A percentile compares a stretch with the other conserved stretches of the same genome.
phyloP scores from a whole-genome alignment of 2,888 invertebrate species.

The Eurois occulta region DNA sequence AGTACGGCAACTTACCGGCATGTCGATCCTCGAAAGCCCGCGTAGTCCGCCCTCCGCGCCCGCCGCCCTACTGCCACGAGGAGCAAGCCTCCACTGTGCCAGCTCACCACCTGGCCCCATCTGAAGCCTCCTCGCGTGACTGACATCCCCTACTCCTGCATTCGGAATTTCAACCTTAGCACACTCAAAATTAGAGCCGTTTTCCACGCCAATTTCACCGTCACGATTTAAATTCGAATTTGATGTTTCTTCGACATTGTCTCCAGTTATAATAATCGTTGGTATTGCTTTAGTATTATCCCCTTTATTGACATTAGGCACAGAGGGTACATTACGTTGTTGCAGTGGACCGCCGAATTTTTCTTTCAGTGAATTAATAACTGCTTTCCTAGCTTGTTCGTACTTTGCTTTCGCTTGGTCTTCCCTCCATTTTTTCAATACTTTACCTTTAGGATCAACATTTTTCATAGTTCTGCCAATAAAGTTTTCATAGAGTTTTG shows the following conservation, averaged over 20 bases:
- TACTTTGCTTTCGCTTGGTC: slow-evolving; percentile 80
- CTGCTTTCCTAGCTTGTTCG: slow-evolving; percentile 82
- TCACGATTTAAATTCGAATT: slow-evolving; percentile 84
- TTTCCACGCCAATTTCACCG: slow-evolving; percentile 64
- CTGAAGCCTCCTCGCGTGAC: slow-evolving; percentile 87
- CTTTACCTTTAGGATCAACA: slow-evolving; percentile 78
- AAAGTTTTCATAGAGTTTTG: slow-evolving; percentile 67
- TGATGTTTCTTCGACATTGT: slow-evolving; percentile 87
- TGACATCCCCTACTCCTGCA: slow-evolving; percentile 76
- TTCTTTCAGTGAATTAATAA: slow-evolving; percentile 87
- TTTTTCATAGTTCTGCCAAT: slow-evolving; percentile 65
- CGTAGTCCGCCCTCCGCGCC: slow-evolving; percentile 83
- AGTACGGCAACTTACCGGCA: slow-evolving; percentile 84
- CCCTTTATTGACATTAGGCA: slow-evolving; percentile 73
- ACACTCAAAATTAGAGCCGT: slow-evolving; percentile 66
- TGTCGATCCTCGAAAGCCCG: slow-evolving; percentile 79
- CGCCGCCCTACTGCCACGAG: slow-evolving; percentile 86
- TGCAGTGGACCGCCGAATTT: slow-evolving; percentile 76
- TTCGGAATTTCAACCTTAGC: slow-evolving; percentile 75
- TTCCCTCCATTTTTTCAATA: slow-evolving; percentile 85
- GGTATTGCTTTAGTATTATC: slow-evolving; percentile 76
- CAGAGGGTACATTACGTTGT: slow-evolving; percentile 73
- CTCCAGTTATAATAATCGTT: slow-evolving; percentile 81
- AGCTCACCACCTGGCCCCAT: slow-evolving; percentile 87
- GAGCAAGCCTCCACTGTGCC: slow-evolving; percentile 86